These are phyloP conservation scores for Papilio xuthus DNA, from an alignment of 1,140 invertebrate species.

Conservation along the genomic window DNA sequence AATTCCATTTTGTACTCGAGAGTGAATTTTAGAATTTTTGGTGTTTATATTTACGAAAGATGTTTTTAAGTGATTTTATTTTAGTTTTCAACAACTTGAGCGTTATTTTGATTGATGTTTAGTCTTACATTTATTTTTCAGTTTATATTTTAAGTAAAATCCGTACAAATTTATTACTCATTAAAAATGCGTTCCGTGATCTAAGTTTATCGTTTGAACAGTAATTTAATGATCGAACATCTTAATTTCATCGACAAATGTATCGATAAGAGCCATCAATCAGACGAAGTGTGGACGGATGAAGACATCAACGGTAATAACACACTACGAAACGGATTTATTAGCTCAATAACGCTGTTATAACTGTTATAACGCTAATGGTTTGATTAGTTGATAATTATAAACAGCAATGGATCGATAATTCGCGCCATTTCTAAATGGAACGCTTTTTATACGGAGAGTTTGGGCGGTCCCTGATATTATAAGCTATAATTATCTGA, in stretches of 20 bases:
- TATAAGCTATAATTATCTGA: background rate
- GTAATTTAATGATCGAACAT: constrained; percentile 31
- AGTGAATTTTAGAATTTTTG: background rate
- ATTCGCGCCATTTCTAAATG: constrained; percentile 30
- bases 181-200: constrained; percentile 18
- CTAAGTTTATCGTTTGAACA: constrained; percentile 12
- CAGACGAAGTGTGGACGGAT: constrained; percentile 45
- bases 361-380: constrained; percentile 57
- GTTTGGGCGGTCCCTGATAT: background rate
- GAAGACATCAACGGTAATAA: constrained; percentile 59
- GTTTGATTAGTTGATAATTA: constrained; percentile 64
- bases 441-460: constrained; percentile 29
- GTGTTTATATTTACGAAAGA: background rate
- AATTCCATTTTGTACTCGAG: background rate
- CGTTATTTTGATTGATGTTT: background rate
- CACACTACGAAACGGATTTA: constrained; percentile 53
- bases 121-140: background rate
- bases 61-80: background rate
- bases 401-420: constrained; percentile 45
- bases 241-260: constrained; percentile 36
- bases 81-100: background rate
- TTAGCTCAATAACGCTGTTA: constrained; percentile 58
- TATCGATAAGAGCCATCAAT: constrained; percentile 38
- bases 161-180: background rate
- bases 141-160: background rate